These are phyloP conservation scores for Nasua narica DNA, from an alignment of 2,797 vertebrate genomes.

Conservation along the genomic window DNA sequence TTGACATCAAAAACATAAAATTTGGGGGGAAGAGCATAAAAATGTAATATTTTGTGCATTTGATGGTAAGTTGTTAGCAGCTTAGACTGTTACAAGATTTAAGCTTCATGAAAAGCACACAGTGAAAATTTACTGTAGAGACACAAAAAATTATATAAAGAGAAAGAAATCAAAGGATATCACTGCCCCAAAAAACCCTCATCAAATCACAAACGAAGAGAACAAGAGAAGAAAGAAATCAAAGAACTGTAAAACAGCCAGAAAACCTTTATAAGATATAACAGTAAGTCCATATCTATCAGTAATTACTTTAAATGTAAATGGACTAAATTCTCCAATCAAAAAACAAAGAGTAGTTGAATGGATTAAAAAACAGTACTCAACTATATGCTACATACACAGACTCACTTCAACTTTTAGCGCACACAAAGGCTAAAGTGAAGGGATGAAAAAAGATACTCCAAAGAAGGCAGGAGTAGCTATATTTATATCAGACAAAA, in stretches of 20 bases:
- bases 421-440: background rate
- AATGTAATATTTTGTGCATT: background rate
- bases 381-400: background rate
- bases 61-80: background rate
- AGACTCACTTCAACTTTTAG: background rate
- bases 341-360: background rate
- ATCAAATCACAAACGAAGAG: background rate
- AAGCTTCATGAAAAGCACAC: background rate
- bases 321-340: background rate
- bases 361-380: background rate
- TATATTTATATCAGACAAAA: background rate
- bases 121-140: background rate
- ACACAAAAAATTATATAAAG: background rate
- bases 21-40: background rate
- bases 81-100: background rate
- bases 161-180: background rate
- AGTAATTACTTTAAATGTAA: background rate
- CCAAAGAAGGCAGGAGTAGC: background rate
- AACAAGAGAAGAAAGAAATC: background rate
- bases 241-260: background rate
- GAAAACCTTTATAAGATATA: background rate
- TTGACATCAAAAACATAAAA: background rate
- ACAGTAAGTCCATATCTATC: background rate
- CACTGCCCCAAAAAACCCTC: background rate
- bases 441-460: background rate